Conservation (phyloP, 2,888 invertebrate species). For the Chymomyza amoena region DNA sequence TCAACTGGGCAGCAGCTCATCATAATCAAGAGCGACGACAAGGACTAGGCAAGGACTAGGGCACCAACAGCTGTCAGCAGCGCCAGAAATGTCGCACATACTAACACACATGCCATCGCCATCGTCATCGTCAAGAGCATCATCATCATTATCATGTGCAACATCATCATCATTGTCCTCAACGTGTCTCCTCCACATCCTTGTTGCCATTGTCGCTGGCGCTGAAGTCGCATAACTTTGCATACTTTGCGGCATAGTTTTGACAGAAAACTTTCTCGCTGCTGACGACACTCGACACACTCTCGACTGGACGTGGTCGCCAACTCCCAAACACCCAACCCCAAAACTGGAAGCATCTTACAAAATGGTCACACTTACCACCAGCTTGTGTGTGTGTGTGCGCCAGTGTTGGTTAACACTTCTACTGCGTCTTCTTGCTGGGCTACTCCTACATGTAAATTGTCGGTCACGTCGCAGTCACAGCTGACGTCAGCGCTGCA, state of each 20-base stretch:
- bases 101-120: conserved; percentile 4
- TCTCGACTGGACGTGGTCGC: conserved; percentile 3
- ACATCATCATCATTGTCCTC: not conserved
- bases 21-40: conserved; percentile 43
- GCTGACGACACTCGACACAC: conserved; percentile 26
- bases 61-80: conserved; percentile 40
- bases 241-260: conserved; percentile 67
- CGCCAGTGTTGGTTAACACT: too few relatives aligned
- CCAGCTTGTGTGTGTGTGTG: not conserved
- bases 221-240: conserved; percentile 56
- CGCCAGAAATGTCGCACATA: conserved; percentile 45
- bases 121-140: not conserved
- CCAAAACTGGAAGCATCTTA: not conserved
- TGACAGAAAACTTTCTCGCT: conserved; percentile 53
- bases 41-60: not conserved
- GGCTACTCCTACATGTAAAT: conserved; percentile 48
- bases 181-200: too few relatives aligned
- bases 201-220: not conserved
- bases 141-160: not conserved
- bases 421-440: not conserved
- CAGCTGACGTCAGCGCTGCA: not conserved
- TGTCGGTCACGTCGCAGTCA: conserved; percentile 47
- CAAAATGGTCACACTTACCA: conserved; percentile 40
- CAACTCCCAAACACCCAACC: not conserved
- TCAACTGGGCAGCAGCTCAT: conserved; percentile 34